Conservation (phyloP, 2,888 invertebrate genomes). For the Prenolepis imparis region DNA sequence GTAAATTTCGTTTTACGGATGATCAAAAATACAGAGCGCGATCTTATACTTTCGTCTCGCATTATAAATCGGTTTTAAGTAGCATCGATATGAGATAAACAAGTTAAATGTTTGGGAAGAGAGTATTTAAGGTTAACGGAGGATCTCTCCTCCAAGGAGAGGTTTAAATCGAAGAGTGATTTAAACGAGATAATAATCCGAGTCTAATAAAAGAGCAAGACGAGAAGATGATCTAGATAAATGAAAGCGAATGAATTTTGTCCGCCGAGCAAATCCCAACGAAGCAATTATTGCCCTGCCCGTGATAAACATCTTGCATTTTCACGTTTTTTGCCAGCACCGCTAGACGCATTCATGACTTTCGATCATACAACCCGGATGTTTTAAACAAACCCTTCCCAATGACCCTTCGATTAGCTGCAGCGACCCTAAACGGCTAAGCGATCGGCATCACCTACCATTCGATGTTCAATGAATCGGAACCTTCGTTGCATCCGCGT, state of each 20-base stretch:
- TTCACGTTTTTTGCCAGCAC: not conserved
- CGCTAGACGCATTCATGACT: not conserved
- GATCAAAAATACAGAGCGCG: constrained; percentile 28
- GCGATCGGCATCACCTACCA: constrained; percentile 67
- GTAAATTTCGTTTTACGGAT: constrained; percentile 53
- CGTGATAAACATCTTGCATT: constrained; percentile 2
- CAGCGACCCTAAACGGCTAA: constrained; percentile 68
- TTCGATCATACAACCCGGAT: constrained; percentile 25
- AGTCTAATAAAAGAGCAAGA: not conserved
- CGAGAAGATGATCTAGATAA: not conserved
- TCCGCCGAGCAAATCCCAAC: not conserved
- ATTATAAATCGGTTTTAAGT: constrained; percentile 18
- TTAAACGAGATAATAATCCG: not conserved
- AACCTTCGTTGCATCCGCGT: constrained; percentile 74
- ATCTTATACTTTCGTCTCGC: constrained; percentile 19
- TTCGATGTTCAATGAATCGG: constrained; percentile 77
- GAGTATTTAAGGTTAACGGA: not conserved
- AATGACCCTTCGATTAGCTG: constrained; percentile 65
- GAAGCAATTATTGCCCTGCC: not conserved
- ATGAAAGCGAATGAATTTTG: constrained; percentile 10
- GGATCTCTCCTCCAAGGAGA: not conserved
- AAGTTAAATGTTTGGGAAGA: constrained; percentile 6
- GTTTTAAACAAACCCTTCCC: constrained; percentile 63
- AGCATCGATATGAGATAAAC: not conserved
- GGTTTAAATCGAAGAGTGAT: constrained; percentile 3